Percentiles rank a stretch among this genome's conserved stretches.
These are phyloP conservation scores for Botrylloides violaceus DNA, from an alignment of 23 tunicate species.

Conservation along the genomic window DNA sequence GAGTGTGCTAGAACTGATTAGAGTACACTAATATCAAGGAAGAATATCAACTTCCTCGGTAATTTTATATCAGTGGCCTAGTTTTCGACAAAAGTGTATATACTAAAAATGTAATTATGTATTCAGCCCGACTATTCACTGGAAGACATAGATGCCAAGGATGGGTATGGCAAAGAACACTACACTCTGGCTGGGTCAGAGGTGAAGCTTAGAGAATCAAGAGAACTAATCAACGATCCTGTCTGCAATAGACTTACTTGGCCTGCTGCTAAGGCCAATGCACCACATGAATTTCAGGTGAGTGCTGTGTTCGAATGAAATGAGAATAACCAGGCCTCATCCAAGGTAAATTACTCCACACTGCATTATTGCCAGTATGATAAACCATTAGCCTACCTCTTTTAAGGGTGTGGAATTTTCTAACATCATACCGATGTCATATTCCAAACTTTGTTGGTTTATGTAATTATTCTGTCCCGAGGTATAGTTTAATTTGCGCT, in stretches of 20 bases:
- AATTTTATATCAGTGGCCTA: background rate
- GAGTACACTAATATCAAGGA: background rate
- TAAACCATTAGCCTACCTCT: no score
- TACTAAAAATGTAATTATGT: no score
- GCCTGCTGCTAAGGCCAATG: constrained; percentile 54
- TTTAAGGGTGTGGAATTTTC: no score
- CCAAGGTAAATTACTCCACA: no score
- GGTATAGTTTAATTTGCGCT: no score
- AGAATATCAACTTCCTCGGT: background rate
- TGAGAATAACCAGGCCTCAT: no score
- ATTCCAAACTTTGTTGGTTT: no score
- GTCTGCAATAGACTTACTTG: constrained; percentile 44
- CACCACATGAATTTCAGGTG: constrained; percentile 46
- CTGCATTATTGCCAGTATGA: no score
- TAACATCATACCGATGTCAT: no score
- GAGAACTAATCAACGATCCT: constrained; percentile 18
- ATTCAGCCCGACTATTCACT: constrained; percentile 53
- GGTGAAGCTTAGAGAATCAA: constrained; percentile 40
- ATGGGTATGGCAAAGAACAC: constrained; percentile 82
- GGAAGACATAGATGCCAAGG: constrained; percentile 78
- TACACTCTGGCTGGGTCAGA: constrained; percentile 87
- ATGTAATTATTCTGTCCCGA: no score
- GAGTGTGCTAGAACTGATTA: background rate
- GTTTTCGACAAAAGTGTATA: no score
- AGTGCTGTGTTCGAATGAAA: no score